Percentiles rank a stretch among this genome's conserved stretches.
Evolutionary conservation across 1,140 invertebrate species (phyloP).

Genomic region (Pantala flavescens): DNA sequence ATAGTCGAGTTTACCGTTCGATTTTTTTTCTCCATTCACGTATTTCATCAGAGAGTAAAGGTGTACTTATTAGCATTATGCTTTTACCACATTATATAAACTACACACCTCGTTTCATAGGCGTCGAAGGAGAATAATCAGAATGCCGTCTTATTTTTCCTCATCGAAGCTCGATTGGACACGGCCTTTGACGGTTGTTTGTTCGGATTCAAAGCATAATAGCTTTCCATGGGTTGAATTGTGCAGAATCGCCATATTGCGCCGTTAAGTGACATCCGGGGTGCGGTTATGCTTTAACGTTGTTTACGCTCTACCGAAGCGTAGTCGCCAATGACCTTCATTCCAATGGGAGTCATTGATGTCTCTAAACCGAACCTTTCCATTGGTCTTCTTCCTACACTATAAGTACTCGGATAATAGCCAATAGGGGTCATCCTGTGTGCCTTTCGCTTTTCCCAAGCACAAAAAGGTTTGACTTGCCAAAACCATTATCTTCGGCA

Average conservation of each 20-base stretch:
- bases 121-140: no score
- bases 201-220: neutral
- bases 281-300: constrained; percentile 2
- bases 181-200: neutral
- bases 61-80: no score
- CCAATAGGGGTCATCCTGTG: neutral
- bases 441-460: neutral
- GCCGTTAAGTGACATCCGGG: constrained; percentile 1
- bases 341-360: neutral
- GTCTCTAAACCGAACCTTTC: neutral
- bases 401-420: constrained; percentile 1
- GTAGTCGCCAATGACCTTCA: neutral
- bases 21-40: no score
- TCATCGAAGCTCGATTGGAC: neutral
- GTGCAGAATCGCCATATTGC: neutral
- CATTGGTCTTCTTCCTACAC: neutral
- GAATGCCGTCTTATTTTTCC: neutral
- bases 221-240: neutral
- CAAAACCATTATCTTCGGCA: no score
- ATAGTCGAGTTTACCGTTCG: no score
- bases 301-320: neutral
- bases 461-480: no score
- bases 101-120: no score
- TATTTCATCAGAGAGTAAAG: no score
- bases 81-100: no score